Evolutionary conservation across 2,888 invertebrate genomes (phyloP), one percentile per base, ranked within the genome.

Genomic region (Eilema griseolum): DNA sequence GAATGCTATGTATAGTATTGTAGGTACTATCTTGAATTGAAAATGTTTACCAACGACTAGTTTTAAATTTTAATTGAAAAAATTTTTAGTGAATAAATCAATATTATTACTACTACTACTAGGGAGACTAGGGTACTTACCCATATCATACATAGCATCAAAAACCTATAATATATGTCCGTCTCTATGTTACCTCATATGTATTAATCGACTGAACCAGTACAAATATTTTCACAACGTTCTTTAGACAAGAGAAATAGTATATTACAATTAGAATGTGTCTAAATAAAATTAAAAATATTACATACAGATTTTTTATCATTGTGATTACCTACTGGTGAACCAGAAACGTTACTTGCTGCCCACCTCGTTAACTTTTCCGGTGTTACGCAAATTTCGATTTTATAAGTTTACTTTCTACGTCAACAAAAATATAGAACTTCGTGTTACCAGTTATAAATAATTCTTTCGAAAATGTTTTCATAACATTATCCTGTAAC

Each of bases 401-500:
- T 31, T 23, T 33, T 33, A 33, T 23, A 33, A 28, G 64, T 5
- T 31, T 28, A n/a, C n/a, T n/a, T n/a, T n/a, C n/a, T n/a, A 62
- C 3, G 37, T 57, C 23, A 33, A 37, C 52, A 57, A 56, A 64
- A 37, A 61, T 61, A 61, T 61, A 67, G 75, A 74, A 10, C 78
- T 61, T 60, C 41, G 28, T 76, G 70, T 81, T 80, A 74, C 76
- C 71, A 69, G 67, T 67, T 67, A 78, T 82, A 83, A 80, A 63
- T 84, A 71, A 80, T 75, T 76, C 72, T 81, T 81, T 76, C 77
- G 71, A 78, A 82, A 79, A 82, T 70, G 80, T 83, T 81, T 83
- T 85, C 77, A 85, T 71, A 82, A 77, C 77, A 80, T 79, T 83
- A 78, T 84, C 76, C 77, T 83, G 76, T 86, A 86, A 83, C 81